Conservation (phyloP, 2,888 invertebrate species). For the Cephus runcator region DNA sequence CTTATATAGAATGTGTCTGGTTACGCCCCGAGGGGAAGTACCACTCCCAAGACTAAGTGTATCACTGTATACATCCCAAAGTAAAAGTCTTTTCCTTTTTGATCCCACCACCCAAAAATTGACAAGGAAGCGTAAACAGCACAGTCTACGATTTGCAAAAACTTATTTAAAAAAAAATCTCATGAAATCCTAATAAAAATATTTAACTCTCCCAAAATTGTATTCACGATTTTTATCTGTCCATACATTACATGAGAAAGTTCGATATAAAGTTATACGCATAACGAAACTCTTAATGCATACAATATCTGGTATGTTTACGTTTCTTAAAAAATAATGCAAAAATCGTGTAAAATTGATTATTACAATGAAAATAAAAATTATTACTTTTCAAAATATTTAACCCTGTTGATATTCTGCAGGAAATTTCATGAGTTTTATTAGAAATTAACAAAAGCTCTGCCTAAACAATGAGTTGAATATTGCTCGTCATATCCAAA, state of each 20-base stretch:
- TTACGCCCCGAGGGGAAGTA: conserved; percentile 31
- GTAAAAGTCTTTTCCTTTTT: conserved; percentile 41
- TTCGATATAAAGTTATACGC: not conserved
- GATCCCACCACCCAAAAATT: conserved; percentile 24
- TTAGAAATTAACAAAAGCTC: not conserved
- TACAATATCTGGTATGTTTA: not conserved
- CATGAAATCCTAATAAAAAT: not conserved
- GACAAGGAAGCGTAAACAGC: conserved; percentile 12
- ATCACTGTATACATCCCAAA: conserved; percentile 32
- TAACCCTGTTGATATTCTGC: not conserved
- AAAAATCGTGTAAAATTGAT: not conserved
- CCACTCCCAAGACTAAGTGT: conserved; percentile 42
- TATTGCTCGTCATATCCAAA: not conserved
- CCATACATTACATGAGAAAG: not conserved
- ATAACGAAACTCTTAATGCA: not conserved
- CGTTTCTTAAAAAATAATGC: not conserved
- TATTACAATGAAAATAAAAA: not conserved
- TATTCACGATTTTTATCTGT: not conserved
- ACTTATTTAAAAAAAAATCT: not conserved
- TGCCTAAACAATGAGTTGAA: not conserved
- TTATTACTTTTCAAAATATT: not conserved
- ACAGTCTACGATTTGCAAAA: not conserved
- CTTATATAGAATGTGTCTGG: conserved; percentile 50
- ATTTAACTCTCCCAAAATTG: not conserved
- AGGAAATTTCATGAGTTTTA: not conserved